Conservation (phyloP, 2,797 vertebrate genomes). For the Emydoidea blandingii region DNA sequence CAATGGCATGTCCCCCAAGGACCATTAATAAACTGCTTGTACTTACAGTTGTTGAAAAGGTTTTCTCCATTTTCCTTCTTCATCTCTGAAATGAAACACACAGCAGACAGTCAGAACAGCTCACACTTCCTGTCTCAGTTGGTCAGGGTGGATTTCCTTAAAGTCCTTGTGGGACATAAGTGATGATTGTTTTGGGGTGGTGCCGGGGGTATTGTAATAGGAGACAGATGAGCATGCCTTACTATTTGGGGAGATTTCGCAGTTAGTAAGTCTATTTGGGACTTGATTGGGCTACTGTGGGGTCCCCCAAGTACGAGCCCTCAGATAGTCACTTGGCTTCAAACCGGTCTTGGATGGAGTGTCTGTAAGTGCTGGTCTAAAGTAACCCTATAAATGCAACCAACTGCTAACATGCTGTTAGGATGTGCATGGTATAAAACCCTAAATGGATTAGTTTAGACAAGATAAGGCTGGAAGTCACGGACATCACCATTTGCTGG, state of each 20-base stretch:
- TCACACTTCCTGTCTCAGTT: not conserved
- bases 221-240: not conserved
- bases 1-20: not conserved
- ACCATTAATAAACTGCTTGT: not conserved
- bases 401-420: not conserved
- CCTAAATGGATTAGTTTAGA: not conserved
- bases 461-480: not conserved
- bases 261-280: not conserved
- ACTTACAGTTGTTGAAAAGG: conserved; percentile 82
- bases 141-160: not conserved
- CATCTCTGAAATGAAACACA: conserved; percentile 73
- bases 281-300: not conserved
- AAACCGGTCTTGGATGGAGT: not conserved
- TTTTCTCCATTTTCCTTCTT: conserved; percentile 73
- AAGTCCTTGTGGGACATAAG: not conserved
- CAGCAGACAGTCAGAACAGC: not conserved
- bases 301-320: not conserved
- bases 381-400: not conserved
- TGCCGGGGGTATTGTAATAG: not conserved
- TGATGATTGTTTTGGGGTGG: not conserved
- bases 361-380: not conserved
- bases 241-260: not conserved
- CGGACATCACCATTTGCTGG: not conserved
- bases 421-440: fast-evolving
- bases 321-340: not conserved